A percentile compares a stretch with the other conserved stretches of the same genome.
phyloP scores from a whole-genome alignment of 2,113 vertebrate genomes.

The Paramisgurnus dabryanus region DNA sequence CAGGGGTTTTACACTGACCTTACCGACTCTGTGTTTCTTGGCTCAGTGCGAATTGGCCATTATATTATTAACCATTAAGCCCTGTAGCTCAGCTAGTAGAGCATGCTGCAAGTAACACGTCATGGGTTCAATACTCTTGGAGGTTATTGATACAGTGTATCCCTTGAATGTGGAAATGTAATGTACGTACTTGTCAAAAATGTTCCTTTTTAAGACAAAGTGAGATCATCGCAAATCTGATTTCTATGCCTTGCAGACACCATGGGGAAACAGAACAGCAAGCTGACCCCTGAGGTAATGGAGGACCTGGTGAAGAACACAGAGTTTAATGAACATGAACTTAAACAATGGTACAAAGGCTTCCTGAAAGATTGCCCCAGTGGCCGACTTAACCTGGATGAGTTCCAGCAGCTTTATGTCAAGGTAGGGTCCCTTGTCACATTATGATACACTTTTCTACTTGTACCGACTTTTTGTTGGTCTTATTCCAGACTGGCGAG shows the following conservation, averaged over 20 bases:
- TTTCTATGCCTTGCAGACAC: constrained; percentile 56
- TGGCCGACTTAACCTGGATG: constrained; percentile 78
- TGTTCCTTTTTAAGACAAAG: background rate
- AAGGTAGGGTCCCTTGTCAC: constrained; percentile 77
- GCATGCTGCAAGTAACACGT: no score
- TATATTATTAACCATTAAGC: no score
- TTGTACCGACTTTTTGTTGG: background rate
- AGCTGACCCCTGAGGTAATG: constrained; percentile 98
- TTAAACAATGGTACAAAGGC: constrained; percentile 96
- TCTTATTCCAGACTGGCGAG: background rate
- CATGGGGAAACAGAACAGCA: constrained; percentile 91
- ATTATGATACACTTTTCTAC: background rate
- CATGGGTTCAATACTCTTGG: no score
- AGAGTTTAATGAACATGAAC: constrained; percentile 92
- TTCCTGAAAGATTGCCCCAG: constrained; percentile 81
- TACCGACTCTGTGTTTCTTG: no score
- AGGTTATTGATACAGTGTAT: no score
- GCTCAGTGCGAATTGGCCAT: no score
- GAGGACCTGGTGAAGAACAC: constrained; percentile 96
- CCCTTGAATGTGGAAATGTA: no score
- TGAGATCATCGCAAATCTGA: background rate
- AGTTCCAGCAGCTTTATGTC: constrained; percentile 94
- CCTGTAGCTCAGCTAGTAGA: no score
- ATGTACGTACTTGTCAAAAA: no score
- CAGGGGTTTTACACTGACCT: no score